Evolutionary conservation across 2,888 invertebrate species (phyloP).

Genomic region (Griposia aprilina): DNA sequence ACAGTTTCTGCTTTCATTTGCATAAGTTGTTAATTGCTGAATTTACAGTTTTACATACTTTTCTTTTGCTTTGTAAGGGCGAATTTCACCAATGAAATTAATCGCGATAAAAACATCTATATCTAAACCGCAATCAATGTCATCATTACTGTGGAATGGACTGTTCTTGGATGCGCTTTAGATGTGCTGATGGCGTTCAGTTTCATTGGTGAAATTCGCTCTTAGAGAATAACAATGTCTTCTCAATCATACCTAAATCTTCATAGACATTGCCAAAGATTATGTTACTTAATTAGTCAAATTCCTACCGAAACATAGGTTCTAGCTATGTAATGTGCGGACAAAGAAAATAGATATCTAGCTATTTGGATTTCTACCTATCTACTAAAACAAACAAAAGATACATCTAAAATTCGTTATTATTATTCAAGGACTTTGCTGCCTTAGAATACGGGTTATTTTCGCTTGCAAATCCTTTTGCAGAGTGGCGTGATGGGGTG

Average conservation of each 20-base stretch:
- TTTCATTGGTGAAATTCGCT: background rate
- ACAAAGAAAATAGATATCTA: conserved; percentile 52
- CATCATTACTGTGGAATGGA: background rate
- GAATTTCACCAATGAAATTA: background rate
- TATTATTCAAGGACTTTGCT: conserved; percentile 68
- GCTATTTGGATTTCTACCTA: conserved; percentile 66
- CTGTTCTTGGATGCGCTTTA: too few relatives aligned
- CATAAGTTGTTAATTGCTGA: background rate
- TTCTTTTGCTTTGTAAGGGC: background rate
- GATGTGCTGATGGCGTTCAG: background rate
- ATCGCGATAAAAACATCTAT: background rate
- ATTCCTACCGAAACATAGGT: background rate
- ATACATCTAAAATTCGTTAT: conserved; percentile 78
- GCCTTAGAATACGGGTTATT: conserved; percentile 65
- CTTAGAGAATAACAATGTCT: background rate
- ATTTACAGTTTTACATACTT: background rate
- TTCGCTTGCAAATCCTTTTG: conserved; percentile 66
- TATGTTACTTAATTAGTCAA: background rate
- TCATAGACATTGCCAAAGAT: background rate
- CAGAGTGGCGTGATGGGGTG: conserved; percentile 74
- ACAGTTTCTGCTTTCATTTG: background rate
- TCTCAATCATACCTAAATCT: background rate
- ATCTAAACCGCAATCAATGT: background rate
- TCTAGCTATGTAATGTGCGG: conserved; percentile 7
- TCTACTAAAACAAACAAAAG: conserved; percentile 79